A percentile compares a stretch with the other conserved stretches of the same genome.
These are phyloP conservation scores for Plusia festucae DNA, from an alignment of 2,888 invertebrate species.

Conservation along the genomic window DNA sequence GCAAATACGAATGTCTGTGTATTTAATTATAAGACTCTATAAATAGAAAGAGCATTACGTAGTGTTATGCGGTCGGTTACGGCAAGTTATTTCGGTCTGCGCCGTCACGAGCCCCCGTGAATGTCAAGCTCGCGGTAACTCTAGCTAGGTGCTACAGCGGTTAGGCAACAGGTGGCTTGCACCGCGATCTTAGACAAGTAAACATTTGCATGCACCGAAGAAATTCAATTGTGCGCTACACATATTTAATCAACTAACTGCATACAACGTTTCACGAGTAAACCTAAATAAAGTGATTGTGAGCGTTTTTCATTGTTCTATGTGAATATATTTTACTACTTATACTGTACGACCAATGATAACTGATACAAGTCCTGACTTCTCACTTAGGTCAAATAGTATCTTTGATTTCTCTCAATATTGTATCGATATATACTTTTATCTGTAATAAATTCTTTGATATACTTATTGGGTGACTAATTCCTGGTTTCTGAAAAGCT, in stretches of 20 bases:
- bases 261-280: slow-evolving; percentile 3
- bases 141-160: slow-evolving; percentile 75
- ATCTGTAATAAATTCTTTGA: too few relatives aligned
- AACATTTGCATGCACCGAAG: slow-evolving; percentile 59
- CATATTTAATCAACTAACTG: slow-evolving; percentile 26
- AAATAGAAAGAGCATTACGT: slow-evolving; percentile 86
- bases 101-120: slow-evolving; percentile 83
- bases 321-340: not conserved
- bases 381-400: not conserved
- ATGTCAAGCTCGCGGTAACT: slow-evolving; percentile 87
- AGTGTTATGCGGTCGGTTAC: slow-evolving; percentile 86
- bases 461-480: too few relatives aligned
- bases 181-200: slow-evolving; percentile 70
- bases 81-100: slow-evolving; percentile 85
- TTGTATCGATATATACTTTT: too few relatives aligned
- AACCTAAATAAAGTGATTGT: not conserved
- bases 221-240: slow-evolving; percentile 39
- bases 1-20: slow-evolving; percentile 81
- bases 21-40: slow-evolving; percentile 85
- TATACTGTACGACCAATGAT: not conserved
- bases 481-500: too few relatives aligned
- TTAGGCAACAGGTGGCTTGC: slow-evolving; percentile 85
- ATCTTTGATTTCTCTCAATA: not conserved
- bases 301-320: not conserved
- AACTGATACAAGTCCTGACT: not conserved